Percentiles rank a stretch among this genome's conserved stretches.
These are phyloP conservation scores for Endomychus coccineus DNA, from an alignment of 2,888 invertebrate genomes.

Conservation along the genomic window DNA sequence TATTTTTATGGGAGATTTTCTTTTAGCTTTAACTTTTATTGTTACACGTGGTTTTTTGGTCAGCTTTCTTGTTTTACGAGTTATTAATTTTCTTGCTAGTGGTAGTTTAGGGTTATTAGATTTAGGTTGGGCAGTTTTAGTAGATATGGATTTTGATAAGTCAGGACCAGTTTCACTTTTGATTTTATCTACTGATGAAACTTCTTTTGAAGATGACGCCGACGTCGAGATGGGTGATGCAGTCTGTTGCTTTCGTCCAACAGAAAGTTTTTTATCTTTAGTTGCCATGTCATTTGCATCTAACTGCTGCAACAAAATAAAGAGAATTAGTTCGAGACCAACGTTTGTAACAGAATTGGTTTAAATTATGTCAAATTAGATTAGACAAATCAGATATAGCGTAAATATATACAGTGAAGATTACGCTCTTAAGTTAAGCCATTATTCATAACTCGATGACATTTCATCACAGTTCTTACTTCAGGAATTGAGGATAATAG, in stretches of 20 bases:
- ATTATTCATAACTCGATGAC: too few species aligned
- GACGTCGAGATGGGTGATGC: slow-evolving; percentile 32
- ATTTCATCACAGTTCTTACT: too few species aligned
- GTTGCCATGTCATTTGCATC: slow-evolving; percentile 43
- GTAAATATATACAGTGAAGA: too few species aligned
- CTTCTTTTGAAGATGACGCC: too few species aligned
- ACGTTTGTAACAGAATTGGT: too few species aligned
- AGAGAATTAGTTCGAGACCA: neutral
- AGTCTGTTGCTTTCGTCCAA: slow-evolving; percentile 37
- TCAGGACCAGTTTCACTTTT: slow-evolving; percentile 24
- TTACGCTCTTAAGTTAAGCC: too few species aligned
- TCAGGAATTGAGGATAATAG: too few species aligned
- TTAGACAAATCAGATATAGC: too few species aligned
- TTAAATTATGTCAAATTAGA: too few species aligned
- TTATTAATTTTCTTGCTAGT: slow-evolving; percentile 25
- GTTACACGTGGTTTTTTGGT: slow-evolving; percentile 18
- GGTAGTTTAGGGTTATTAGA: slow-evolving; percentile 18
- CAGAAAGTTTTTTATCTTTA: slow-evolving; percentile 39
- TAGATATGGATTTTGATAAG: slow-evolving; percentile 15
- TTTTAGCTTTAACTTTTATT: slow-evolving; percentile 35
- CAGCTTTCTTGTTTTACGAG: slow-evolving; percentile 26
- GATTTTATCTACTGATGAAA: slow-evolving; percentile 26
- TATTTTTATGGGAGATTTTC: slow-evolving; percentile 25
- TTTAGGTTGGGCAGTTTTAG: slow-evolving; percentile 18
- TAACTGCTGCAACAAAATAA: neutral